Evolutionary conservation across 1,140 invertebrate genomes (phyloP), one percentile per base, ranked within the genome.

Genomic region (Physella acuta): DNA sequence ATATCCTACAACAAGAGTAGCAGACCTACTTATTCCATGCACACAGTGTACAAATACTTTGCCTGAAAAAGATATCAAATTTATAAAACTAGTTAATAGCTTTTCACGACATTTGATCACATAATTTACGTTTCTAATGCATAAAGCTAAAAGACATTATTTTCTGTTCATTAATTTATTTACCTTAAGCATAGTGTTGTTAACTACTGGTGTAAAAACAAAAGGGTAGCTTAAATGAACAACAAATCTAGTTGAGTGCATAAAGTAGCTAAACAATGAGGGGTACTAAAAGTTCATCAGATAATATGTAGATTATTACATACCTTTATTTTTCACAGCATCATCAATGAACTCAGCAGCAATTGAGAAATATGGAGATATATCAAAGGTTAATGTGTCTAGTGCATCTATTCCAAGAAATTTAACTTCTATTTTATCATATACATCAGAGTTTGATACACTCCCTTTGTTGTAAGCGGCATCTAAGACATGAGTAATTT

Each of bases 41-140:
- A 95, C 95, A 80, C 94, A 97, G 84, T 97, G 94, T 0, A 97
- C 90, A 66, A 95, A 87, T 63, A 95, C 87, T 82, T 90, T 91
- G 33, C 89, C 88, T 81, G 71, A 8, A 75, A 52, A 26, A 62
- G n/a, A n/a, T n/a, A n/a, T n/a, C n/a, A n/a, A n/a, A n/a, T n/a
- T n/a, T n/a, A n/a, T n/a, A n/a, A n/a, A n/a, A n/a, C n/a, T n/a
- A n/a, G n/a, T n/a, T n/a, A n/a, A n/a, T n/a, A n/a, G n/a, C n/a
- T n/a, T n/a, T n/a, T n/a, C n/a, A n/a, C n/a, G n/a, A n/a, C n/a
- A n/a, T n/a, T n/a, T n/a, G n/a, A n/a, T n/a, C n/a, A n/a, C n/a
- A n/a, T n/a, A n/a, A n/a, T n/a, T n/a, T n/a, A n/a, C n/a, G n/a
- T n/a, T n/a, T n/a, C n/a, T n/a, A n/a, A n/a, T n/a, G n/a, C n/a